A percentile compares a stretch with the other conserved stretches of the same genome.
phyloP scores from a whole-genome alignment of 2,888 invertebrate species.

The Hyppa rectilinea region DNA sequence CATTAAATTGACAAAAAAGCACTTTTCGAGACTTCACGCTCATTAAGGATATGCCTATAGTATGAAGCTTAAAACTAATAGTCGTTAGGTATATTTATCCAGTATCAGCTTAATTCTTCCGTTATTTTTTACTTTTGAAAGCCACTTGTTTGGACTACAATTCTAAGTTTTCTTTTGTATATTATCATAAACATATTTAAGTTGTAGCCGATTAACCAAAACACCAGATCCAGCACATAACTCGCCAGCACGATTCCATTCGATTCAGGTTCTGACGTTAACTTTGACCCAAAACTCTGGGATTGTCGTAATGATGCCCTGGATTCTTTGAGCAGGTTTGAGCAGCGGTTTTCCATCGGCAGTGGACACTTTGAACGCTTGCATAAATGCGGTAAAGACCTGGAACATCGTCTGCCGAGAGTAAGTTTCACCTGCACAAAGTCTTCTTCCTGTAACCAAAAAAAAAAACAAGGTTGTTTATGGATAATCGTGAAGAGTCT shows the following conservation, averaged over 20 bases:
- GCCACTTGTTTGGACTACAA: neutral
- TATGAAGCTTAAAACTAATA: neutral
- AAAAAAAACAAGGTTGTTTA: neutral
- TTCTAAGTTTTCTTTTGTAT: neutral
- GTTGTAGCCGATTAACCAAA: conserved; percentile 3
- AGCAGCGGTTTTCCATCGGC: conserved; percentile 85
- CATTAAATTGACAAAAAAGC: neutral
- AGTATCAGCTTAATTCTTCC: neutral
- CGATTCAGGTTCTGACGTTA: conserved; percentile 74
- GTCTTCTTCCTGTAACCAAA: conserved; percentile 89
- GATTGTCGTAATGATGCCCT: conserved; percentile 90
- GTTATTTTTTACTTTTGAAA: neutral
- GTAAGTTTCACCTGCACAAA: conserved; percentile 94
- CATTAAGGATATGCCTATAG: too few relatives aligned
- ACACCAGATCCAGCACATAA: conserved; percentile 1
- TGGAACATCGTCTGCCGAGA: conserved; percentile 92
- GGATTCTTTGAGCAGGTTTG: conserved; percentile 79
- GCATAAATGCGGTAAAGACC: conserved; percentile 91
- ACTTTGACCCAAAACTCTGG: conserved; percentile 91
- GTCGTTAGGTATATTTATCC: neutral
- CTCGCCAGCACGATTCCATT: neutral
- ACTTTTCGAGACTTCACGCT: neutral
- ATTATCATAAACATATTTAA: conserved; percentile 1
- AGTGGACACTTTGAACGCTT: conserved; percentile 91
- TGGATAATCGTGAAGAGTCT: neutral